Evolutionary conservation across 1,140 invertebrate genomes (phyloP), one percentile per base, ranked within the genome.

Genomic region (Aleiodes sp.): DNA sequence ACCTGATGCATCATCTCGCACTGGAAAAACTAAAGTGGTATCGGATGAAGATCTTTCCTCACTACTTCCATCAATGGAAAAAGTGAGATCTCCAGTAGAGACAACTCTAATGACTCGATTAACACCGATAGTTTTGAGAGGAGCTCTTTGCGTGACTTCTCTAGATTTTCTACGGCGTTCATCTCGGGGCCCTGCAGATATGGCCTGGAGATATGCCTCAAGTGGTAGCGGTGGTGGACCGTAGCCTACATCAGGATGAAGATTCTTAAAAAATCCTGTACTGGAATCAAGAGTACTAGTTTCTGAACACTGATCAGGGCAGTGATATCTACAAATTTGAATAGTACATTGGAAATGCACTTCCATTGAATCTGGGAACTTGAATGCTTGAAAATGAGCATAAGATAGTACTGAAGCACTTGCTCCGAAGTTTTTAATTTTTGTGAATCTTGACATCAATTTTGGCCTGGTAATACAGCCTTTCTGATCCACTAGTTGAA

Each of bases 271-370:
- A 2, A 88, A 74, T 12, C 82, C 84, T 75, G 68, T 83, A 84
- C 70, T 86, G 77, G 71, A 83, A 71, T 81, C 88, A 74, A 81
- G 77, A 73, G 77, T 76, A 26, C 83, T 84, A 21, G 82, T 81
- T 74, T 92, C 92, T 6, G 91, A 92, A 78, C 94, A 96, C 74
- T 96, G 96, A 75, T 96, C 95, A 0, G 96, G 95, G 78, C 95
- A 97, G 77, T 96, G 94, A 79, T 96, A 95, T 67, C 95, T 89
- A 76, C 96, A 97, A 74, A 97, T 96, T 81, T 98, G 96, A 72
- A 97, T 97, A 12, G 95, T 96, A 85, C 96, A 97, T 82, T 97
- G 95, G 88, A 98, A 97, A 80, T 97, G 96, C 0, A 98, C 95
- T 82, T 97, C 95, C 95, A 97, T 97, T 0, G 94, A 96, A 79